A percentile compares a stretch with the other conserved stretches of the same genome.
Conservation (phyloP, 2,113 vertebrate genomes). For the Callipepla squamata region DNA sequence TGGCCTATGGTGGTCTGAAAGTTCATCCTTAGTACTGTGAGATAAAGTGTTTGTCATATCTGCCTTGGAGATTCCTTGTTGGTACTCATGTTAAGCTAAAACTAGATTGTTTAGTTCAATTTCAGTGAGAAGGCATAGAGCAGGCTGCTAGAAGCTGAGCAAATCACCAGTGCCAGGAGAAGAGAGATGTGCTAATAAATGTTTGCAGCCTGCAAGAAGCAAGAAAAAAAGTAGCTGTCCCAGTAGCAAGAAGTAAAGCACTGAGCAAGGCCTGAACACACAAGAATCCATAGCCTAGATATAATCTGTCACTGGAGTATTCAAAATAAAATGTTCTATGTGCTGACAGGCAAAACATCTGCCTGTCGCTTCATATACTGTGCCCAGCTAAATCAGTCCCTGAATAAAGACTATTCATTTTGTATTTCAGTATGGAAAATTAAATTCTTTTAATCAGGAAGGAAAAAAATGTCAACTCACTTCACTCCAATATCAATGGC, state of each 20-base stretch:
- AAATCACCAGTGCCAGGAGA: not conserved
- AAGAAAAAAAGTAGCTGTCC: not conserved
- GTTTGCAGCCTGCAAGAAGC: not conserved
- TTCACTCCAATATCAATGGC: not conserved
- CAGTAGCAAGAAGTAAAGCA: not conserved
- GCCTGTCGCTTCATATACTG: not conserved
- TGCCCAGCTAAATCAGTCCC: not conserved
- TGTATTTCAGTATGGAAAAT: not conserved
- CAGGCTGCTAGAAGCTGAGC: not conserved
- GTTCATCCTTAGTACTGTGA: not conserved
- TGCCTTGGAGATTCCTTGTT: not conserved
- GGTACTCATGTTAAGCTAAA: not conserved
- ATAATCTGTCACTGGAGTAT: not conserved
- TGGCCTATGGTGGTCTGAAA: not conserved
- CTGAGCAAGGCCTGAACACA: too few species aligned
- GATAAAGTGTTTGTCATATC: not conserved
- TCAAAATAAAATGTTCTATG: not conserved
- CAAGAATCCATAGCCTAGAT: not conserved
- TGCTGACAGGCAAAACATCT: not conserved
- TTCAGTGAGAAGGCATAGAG: not conserved
- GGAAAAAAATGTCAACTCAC: conserved; percentile 4
- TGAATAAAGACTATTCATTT: not conserved
- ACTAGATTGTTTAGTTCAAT: not conserved
- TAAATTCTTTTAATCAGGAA: conserved; percentile 30
- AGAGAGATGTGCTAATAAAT: not conserved